Conservation (phyloP, 1,140 invertebrate genomes). For the Drosophila tropicalis region DNA sequence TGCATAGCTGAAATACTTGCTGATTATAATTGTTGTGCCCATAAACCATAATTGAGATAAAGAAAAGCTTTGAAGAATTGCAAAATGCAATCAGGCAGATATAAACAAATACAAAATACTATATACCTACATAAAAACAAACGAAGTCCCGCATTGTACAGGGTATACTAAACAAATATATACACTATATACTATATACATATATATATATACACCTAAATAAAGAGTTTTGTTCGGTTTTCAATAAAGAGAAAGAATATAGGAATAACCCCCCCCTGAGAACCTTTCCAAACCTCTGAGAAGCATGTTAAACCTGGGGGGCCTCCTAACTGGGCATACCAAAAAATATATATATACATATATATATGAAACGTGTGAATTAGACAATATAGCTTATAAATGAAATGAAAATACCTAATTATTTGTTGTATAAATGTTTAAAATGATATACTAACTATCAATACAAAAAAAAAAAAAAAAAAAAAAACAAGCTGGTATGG, state of each 20-base stretch:
- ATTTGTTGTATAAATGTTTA: constrained; percentile 55
- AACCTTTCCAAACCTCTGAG: background rate
- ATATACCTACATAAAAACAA: constrained; percentile 1
- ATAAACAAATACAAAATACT: constrained; percentile 13
- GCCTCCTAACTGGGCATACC: constrained; percentile 36
- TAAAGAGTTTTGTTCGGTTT: constrained; percentile 59
- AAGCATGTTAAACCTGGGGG: constrained; percentile 24
- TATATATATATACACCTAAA: background rate
- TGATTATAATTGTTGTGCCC: constrained; percentile 71
- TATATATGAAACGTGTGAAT: constrained; percentile 76
- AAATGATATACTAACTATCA: constrained; percentile 4
- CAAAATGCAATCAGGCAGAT: constrained; percentile 77
- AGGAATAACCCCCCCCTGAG: constrained; percentile 34
- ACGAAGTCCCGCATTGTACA: background rate
- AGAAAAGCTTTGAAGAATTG: constrained; percentile 70
- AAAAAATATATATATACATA: constrained; percentile 12
- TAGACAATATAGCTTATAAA: constrained; percentile 80
- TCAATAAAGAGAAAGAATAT: constrained; percentile 48
- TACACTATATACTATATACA: too few relatives aligned
- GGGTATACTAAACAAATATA: background rate
- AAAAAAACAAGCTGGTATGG: constrained; percentile 82
- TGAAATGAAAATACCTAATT: constrained; percentile 34
- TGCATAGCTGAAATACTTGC: constrained; percentile 81
- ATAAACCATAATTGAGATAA: constrained; percentile 19
- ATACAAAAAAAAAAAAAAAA: constrained; percentile 20